Percentiles rank a stretch among this genome's conserved stretches.
These are phyloP conservation scores for Epizoanthus fatuus DNA, from an alignment of 92 coral and sea anemone species.

Conservation along the genomic window DNA sequence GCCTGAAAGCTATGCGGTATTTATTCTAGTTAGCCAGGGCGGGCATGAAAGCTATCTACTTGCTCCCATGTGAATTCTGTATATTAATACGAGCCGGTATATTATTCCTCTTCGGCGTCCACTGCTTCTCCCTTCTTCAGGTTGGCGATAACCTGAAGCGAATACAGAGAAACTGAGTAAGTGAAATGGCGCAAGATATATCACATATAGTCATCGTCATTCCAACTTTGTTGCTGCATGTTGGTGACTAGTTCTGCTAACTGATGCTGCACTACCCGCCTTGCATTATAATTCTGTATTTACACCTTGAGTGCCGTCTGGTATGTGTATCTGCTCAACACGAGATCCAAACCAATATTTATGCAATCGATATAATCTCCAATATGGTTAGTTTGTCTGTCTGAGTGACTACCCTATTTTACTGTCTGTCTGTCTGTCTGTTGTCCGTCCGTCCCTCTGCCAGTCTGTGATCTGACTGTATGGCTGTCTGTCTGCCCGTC, in stretches of 20 bases:
- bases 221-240: not conserved
- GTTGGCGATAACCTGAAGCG: slow-evolving; percentile 89
- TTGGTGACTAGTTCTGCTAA: not conserved
- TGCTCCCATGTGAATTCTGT: too few species aligned
- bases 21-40: not conserved
- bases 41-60: not conserved
- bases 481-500: not conserved
- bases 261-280: not conserved
- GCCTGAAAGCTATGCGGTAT: too few species aligned
- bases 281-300: not conserved
- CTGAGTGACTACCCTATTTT: not conserved
- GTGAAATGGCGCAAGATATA: not conserved
- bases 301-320: not conserved
- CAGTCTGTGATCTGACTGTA: not conserved
- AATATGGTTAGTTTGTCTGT: not conserved
- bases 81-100: not conserved
- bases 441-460: not conserved
- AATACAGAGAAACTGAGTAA: not conserved
- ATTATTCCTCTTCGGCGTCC: slow-evolving; percentile 76
- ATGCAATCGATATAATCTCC: too few species aligned
- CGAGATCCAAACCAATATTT: too few species aligned
- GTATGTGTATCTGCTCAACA: too few species aligned
- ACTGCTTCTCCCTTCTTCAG: slow-evolving; percentile 94
- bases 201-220: too few species aligned
- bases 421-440: not conserved